phyloP scores from a whole-genome alignment of 2,888 invertebrate species.

The Petrolisthes manimaculis region DNA sequence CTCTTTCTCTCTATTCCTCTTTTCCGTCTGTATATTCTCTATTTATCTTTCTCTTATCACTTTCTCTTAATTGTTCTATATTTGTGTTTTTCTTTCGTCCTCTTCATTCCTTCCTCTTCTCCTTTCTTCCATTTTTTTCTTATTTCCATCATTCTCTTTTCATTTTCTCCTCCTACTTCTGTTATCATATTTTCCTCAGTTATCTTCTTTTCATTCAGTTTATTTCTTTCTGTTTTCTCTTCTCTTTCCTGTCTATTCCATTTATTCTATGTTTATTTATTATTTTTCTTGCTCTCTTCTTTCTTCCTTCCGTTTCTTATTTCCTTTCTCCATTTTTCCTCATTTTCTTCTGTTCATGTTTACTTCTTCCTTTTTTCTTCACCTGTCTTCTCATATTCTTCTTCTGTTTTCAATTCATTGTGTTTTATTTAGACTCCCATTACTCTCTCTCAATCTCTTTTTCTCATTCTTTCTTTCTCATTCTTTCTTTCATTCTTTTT shows the following conservation, averaged over 20 bases:
- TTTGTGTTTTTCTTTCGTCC: no score
- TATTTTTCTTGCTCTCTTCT: no score
- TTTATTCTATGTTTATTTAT: no score
- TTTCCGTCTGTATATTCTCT: no score
- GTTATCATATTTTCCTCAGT: no score
- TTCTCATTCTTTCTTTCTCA: background rate
- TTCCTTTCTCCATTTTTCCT: background rate
- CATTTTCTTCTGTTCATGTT: background rate
- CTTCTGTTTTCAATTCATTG: background rate
- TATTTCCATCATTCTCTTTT: background rate
- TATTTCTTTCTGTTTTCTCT: background rate
- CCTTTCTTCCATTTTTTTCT: background rate
- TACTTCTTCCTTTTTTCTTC: background rate
- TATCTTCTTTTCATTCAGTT: no score
- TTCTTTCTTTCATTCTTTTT: background rate
- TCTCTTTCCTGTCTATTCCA: no score
- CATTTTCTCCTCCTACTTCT: background rate
- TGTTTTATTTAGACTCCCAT: no score
- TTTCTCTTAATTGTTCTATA: no score
- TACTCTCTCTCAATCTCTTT: background rate
- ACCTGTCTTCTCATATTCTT: slow-evolving; percentile 1
- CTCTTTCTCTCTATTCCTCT: slow-evolving; percentile 4
- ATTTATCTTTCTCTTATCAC: no score
- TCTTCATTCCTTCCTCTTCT: no score
- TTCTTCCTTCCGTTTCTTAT: background rate